Percentiles rank a stretch among this genome's conserved stretches.
phyloP scores from a whole-genome alignment of 2,797 vertebrate genomes.

The Gila robusta region DNA sequence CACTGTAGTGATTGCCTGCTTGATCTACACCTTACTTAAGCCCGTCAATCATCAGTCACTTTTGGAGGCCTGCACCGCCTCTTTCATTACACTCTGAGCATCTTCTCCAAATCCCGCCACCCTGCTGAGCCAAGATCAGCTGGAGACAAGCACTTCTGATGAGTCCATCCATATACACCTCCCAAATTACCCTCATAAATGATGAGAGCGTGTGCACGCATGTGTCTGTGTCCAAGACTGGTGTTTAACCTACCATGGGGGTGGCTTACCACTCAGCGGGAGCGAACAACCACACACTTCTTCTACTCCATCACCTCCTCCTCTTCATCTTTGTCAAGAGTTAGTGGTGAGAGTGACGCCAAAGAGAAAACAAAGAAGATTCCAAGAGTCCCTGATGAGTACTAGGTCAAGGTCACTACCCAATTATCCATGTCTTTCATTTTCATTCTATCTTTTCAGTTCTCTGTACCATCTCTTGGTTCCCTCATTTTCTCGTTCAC shows the following conservation, averaged over 20 bases:
- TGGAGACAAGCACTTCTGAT: constrained; percentile 67
- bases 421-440: constrained; percentile 63
- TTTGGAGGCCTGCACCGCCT: constrained; percentile 50
- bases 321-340: constrained; percentile 34
- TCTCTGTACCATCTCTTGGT: constrained; percentile 45
- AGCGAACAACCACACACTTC: constrained; percentile 33
- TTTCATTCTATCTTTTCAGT: constrained; percentile 62
- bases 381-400: constrained; percentile 74
- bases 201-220: constrained; percentile 60
- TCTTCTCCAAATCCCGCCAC: constrained; percentile 47
- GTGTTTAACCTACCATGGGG: constrained; percentile 74
- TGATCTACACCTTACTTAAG: constrained; percentile 60
- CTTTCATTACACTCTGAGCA: constrained; percentile 60
- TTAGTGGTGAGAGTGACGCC: constrained; percentile 19
- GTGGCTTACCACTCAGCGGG: constrained; percentile 60
- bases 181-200: constrained; percentile 67
- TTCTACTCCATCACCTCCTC: constrained; percentile 44
- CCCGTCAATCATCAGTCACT: constrained; percentile 63
- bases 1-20: constrained; percentile 57
- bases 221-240: constrained; percentile 61
- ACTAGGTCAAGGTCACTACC: constrained; percentile 64
- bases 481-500: constrained; percentile 59
- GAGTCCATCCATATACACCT: constrained; percentile 57
- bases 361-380: constrained; percentile 69
- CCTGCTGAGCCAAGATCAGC: constrained; percentile 52